These are phyloP conservation scores for Coccyzus lansbergi DNA, from an alignment of 2,797 vertebrate genomes.

Conservation along the genomic window DNA sequence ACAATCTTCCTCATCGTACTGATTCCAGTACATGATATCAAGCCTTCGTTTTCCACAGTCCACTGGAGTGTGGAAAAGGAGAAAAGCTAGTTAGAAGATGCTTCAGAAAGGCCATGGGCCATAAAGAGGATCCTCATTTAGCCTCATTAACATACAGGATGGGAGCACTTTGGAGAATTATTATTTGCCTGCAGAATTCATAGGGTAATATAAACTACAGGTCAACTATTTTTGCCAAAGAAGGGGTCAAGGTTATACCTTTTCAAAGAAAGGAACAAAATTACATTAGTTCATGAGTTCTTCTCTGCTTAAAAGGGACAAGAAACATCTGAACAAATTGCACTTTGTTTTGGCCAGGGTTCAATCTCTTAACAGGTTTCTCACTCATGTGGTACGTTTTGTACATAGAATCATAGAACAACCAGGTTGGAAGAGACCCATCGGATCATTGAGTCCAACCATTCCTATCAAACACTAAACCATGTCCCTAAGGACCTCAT, in stretches of 20 bases:
- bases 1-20: not conserved
- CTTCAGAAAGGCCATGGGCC: slow-evolving; percentile 16
- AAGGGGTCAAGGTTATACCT: not conserved
- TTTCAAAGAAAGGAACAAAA: slow-evolving; percentile 21
- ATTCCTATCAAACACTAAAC: no score
- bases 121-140: slow-evolving; percentile 61
- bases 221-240: slow-evolving; percentile 38
- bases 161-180: slow-evolving; percentile 32
- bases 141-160: slow-evolving; percentile 50
- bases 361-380: not conserved
- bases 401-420: no score
- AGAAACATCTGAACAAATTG: not conserved
- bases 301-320: not conserved
- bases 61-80: slow-evolving; percentile 51
- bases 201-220: slow-evolving; percentile 7
- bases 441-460: no score
- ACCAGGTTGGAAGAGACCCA: no score
- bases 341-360: not conserved
- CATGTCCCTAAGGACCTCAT: no score
- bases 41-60: slow-evolving; percentile 60
- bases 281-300: not conserved
- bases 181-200: slow-evolving; percentile 48
- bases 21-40: not conserved
- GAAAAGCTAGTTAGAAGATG: slow-evolving; percentile 28
- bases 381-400: not conserved